Conservation (phyloP, 2,888 invertebrate species). For the Oasisia sp. region DNA sequence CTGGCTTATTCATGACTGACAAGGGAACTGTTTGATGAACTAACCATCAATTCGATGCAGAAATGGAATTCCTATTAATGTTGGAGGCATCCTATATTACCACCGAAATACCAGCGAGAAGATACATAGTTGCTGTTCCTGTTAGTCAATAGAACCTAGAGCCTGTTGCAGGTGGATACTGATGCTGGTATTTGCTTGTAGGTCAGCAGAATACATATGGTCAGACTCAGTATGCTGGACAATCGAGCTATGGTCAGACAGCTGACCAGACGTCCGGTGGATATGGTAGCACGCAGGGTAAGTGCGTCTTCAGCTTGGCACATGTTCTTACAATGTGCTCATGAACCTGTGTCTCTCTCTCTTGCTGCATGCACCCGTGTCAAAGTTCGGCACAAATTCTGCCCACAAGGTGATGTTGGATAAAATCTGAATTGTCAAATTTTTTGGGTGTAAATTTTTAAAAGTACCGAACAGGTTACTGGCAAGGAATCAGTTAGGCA, state of each 20-base stretch:
- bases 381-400: neutral
- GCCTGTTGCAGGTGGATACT: neutral
- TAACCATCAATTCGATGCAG: too few relatives aligned
- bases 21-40: too few relatives aligned
- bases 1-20: too few relatives aligned
- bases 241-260: neutral
- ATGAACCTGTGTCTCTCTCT: neutral
- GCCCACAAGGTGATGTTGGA: neutral
- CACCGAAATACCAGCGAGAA: neutral
- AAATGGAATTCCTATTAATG: too few relatives aligned
- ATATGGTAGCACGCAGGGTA: slow-evolving; percentile 9
- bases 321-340: neutral
- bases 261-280: neutral
- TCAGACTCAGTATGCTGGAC: neutral
- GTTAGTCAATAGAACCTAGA: neutral
- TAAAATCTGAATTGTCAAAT: slow-evolving; percentile 12
- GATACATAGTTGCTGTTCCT: neutral
- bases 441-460: neutral
- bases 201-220: neutral
- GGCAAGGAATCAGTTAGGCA: neutral
- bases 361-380: neutral
- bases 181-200: neutral
- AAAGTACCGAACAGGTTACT: neutral
- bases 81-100: too few relatives aligned
- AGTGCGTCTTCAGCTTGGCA: neutral